Conservation (phyloP, 1,140 invertebrate species). For the Drosophila aff. region DNA sequence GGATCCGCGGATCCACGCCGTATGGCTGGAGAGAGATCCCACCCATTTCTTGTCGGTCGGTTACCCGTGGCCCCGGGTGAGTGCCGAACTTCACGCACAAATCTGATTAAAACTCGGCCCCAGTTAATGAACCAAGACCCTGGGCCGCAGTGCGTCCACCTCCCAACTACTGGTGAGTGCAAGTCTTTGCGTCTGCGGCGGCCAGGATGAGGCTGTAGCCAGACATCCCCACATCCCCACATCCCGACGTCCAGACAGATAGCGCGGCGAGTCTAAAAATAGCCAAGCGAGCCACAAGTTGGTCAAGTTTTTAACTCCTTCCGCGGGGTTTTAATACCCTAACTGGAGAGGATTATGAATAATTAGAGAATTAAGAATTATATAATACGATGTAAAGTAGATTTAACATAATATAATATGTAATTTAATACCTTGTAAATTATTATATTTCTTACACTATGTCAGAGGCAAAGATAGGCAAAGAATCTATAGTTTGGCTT, state of each 20-base stretch:
- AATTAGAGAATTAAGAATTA: not conserved
- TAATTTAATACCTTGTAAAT: not conserved
- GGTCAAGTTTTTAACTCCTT: conserved; percentile 64
- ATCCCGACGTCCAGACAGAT: conserved; percentile 41
- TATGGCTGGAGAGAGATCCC: conserved; percentile 21
- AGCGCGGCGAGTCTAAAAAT: conserved; percentile 62
- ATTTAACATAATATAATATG: too few species aligned
- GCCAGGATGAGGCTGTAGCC: conserved; percentile 34
- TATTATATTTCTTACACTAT: not conserved
- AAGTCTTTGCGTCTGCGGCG: conserved; percentile 1
- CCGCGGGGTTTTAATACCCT: conserved; percentile 6
- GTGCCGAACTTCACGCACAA: conserved; percentile 71
- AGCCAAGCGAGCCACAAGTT: conserved; percentile 67
- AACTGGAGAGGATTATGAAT: not conserved
- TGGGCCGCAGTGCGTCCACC: conserved; percentile 23
- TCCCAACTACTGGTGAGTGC: conserved; percentile 8
- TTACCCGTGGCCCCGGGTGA: conserved; percentile 28
- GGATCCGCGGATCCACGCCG: not conserved
- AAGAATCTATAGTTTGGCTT: not conserved
- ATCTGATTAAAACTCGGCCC: conserved; percentile 68
- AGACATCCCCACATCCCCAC: not conserved
- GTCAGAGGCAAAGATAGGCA: not conserved
- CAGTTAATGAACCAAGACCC: conserved; percentile 69
- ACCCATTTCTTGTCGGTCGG: conserved; percentile 63
- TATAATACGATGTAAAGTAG: not conserved